phyloP scores from a whole-genome alignment of 2,797 vertebrate genomes.

The Melanotaenia trifasciata region DNA sequence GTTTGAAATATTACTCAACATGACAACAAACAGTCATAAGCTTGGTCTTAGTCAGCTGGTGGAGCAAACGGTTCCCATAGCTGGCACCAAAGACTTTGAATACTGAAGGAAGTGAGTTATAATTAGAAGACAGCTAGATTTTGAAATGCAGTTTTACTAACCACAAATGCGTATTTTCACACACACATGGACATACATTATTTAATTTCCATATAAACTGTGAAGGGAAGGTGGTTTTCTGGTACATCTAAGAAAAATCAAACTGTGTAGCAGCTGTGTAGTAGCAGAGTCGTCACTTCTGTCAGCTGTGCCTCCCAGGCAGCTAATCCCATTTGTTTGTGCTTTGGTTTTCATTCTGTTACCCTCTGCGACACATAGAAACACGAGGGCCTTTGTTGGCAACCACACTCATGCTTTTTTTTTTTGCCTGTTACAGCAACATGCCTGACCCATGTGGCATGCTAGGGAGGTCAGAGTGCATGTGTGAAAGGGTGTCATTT shows the following conservation, averaged over 20 bases:
- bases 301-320: constrained; percentile 26
- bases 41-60: background rate
- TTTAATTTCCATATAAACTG: background rate
- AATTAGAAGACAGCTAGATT: too few species aligned
- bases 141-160: background rate
- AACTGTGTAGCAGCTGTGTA: background rate
- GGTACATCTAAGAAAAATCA: background rate
- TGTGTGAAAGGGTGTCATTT: constrained; percentile 49
- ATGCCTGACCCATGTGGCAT: constrained; percentile 44
- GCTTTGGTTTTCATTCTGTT: constrained; percentile 33
- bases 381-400: constrained; percentile 42
- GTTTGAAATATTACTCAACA: too few species aligned
- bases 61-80: constrained; percentile 16
- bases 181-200: background rate
- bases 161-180: background rate
- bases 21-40: too few species aligned
- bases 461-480: constrained; percentile 33
- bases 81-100: constrained; percentile 38
- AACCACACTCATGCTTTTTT: constrained; percentile 41
- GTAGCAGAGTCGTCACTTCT: constrained; percentile 9
- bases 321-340: constrained; percentile 38
- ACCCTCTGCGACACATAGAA: background rate
- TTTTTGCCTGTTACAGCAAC: constrained; percentile 65
- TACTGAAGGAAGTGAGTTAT: background rate
- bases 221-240: background rate